Base-by-base conservation (phyloP, 64 coral and sea anemone genomes). In the Montipora foliosa region DNA sequence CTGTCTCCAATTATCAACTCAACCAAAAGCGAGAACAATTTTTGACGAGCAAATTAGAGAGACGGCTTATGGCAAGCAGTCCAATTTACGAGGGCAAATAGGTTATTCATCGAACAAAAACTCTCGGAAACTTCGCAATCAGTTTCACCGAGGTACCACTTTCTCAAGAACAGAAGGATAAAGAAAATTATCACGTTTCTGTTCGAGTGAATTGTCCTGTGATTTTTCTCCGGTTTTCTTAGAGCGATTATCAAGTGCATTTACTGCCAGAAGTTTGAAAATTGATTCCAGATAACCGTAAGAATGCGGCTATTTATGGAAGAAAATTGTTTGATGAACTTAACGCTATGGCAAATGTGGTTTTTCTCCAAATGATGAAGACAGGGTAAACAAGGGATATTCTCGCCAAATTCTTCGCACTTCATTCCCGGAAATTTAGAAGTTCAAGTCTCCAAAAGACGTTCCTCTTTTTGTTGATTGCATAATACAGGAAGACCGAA, bases 241-340 rank as follows among this genome's bases (percentile, higher is more conserved):
- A 76, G 37, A 76, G 24, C 24, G 37, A 29, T 74, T 74, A 29
- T 29, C 5, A 46, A 44, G 20, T 45, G 74, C 21, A 75, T 25
- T 44, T 13, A 24, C 44, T 75, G 3, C 73, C 73, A 75, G 24
- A 44, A 75, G 14, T 37, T 75, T 75, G 73, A 75, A 75, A 75
- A 75, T 24, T 44, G 73, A 76, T 11, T 24, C 19, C 68, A 45
- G 12, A 8, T 76, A 13, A 14, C 25, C 8, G 5, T 8, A 76
- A 76, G 37, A 76, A 76, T 76, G 24, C 4, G 10, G 45, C 74
- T 76, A 76, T 76, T 76, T 76, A 46, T 74, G 71, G 71, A 74
- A 21, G 22, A 74, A 74, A 29, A 25, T 74, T 76, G 37, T 76
- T 76, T 25, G 25, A 45, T 12, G 74, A 3, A 14, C 6, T 8